Conservation (phyloP, 2,113 vertebrate species). For the Corvus cornix region DNA sequence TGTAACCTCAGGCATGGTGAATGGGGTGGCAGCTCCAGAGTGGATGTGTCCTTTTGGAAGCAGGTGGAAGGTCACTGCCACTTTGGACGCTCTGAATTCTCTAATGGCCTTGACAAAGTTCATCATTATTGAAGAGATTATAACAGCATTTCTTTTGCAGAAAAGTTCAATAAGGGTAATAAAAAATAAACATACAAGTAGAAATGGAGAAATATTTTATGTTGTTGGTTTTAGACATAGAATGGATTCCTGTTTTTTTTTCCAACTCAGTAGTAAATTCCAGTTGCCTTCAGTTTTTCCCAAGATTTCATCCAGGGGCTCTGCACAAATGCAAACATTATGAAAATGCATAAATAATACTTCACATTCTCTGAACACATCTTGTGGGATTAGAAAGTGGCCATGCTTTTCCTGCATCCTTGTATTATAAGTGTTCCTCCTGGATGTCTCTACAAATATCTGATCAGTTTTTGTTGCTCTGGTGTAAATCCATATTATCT, state of each 20-base stretch:
- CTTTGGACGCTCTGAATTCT: neutral
- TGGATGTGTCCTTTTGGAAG: constrained; percentile 6
- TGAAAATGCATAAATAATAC: neutral
- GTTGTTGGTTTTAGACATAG: neutral
- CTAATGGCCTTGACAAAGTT: neutral
- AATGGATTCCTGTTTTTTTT: neutral
- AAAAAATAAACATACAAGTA: neutral
- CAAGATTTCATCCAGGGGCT: neutral
- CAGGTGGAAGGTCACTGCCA: constrained; percentile 22
- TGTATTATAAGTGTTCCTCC: neutral
- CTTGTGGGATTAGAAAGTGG: neutral
- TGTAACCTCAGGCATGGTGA: constrained; percentile 1
- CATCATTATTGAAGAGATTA: neutral
- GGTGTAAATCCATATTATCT: neutral
- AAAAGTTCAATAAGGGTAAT: neutral
- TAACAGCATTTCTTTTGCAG: neutral
- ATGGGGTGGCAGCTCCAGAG: constrained; percentile 22
- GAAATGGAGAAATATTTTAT: neutral
- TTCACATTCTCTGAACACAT: neutral
- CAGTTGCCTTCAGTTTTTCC: neutral
- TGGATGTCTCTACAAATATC: neutral
- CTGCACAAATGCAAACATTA: neutral
- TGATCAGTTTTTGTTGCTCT: neutral
- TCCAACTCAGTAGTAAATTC: neutral
- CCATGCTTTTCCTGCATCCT: neutral